These are phyloP conservation scores for Resseliella maxima DNA, from an alignment of 2,888 invertebrate genomes.

Conservation along the genomic window DNA sequence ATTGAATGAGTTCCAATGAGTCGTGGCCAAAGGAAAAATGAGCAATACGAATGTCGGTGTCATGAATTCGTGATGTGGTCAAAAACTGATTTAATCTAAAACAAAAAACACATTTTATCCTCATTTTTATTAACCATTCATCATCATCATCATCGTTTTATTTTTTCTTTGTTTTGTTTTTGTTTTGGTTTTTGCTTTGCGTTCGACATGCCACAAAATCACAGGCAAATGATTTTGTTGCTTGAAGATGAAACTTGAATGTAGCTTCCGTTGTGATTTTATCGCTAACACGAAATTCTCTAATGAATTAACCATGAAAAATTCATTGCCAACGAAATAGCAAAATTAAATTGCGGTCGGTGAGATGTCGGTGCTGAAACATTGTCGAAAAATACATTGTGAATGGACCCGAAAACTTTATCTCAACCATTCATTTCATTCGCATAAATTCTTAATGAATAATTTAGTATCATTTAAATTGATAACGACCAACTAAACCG, in stretches of 20 bases:
- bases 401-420: background rate
- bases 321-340: background rate
- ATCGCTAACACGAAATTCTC: background rate
- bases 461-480: constrained; percentile 35
- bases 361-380: background rate
- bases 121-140: background rate
- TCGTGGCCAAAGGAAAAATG: background rate
- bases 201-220: too few species aligned
- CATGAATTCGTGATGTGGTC: constrained; percentile 22
- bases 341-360: background rate
- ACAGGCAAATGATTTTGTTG: background rate
- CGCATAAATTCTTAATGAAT: background rate
- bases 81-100: constrained; percentile 7
- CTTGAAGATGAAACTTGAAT: background rate
- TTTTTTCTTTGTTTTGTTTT: background rate
- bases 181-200: too few species aligned
- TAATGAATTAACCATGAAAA: constrained; percentile 34
- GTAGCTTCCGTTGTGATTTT: constrained; percentile 9
- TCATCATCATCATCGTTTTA: too few species aligned
- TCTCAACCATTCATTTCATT: background rate
- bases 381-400: background rate
- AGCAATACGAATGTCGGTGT: constrained; percentile 10
- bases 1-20: background rate
- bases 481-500: background rate
- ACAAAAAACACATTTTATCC: background rate